Evolutionary conservation across 2,888 invertebrate species (phyloP).

Genomic region (Temnothorax unifasciatus): DNA sequence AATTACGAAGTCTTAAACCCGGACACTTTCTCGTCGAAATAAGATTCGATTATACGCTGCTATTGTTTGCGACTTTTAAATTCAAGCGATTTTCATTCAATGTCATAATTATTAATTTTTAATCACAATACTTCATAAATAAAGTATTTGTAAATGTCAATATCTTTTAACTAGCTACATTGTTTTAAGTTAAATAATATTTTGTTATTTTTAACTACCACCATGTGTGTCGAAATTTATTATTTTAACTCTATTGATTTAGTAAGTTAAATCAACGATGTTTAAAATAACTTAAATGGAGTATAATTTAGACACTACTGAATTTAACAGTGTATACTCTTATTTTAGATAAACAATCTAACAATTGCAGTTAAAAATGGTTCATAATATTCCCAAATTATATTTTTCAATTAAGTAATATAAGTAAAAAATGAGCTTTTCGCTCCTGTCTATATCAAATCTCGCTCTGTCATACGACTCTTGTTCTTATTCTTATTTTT

Average conservation of each 20-base stretch:
- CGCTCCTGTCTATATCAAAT: no score
- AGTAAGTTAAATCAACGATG: no score
- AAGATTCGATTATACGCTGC: background rate
- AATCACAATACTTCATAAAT: no score
- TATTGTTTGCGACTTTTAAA: background rate
- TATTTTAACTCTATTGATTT: no score
- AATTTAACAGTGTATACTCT: background rate
- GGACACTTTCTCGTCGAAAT: background rate
- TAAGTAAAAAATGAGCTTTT: background rate
- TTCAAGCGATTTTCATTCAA: background rate
- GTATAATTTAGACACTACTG: no score
- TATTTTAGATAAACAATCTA: background rate
- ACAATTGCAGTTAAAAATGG: slow-evolving; percentile 9
- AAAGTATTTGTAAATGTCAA: background rate
- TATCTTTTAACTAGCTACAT: background rate
- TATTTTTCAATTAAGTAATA: background rate
- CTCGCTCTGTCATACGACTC: background rate
- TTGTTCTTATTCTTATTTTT: background rate
- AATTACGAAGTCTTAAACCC: slow-evolving; percentile 26
- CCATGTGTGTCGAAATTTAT: no score
- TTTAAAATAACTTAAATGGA: no score
- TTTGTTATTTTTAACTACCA: no score
- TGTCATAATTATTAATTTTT: background rate
- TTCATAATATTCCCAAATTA: background rate
- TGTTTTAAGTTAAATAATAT: no score